Evolutionary conservation across 2,113 vertebrate species (phyloP), one percentile per base, ranked within the genome.

Genomic region (Butorides virescens): DNA sequence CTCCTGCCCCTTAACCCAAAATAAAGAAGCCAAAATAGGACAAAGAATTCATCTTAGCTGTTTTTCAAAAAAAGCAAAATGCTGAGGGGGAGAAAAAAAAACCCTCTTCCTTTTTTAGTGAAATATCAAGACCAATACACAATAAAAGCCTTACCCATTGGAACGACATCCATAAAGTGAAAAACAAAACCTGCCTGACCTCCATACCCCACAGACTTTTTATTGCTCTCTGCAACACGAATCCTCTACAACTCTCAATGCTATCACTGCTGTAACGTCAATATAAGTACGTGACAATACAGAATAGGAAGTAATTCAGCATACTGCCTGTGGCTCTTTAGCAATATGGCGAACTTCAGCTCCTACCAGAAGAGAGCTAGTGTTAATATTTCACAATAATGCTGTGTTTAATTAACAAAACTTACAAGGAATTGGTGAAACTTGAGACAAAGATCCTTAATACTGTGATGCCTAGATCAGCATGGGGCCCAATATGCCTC

Each of bases 401-500:
- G 1, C 15, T 2, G 49, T 2, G 34, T 30, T 13, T 44, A 36
- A 73, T 34, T 3, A 36, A 19, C 36, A 49, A 32, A 90, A 82
- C 2, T 18, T 2, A 27, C 4, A 65, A 30, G 79, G 18, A 56
- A 53, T 5, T 25, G 61, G 39, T 7, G 36, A 53, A 89, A 44
- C 34, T 58, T 17, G 7, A 84, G n/a, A 36, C 30, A 25, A n/a
- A 62, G 30, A 21, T 2, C 52, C 42, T 2, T 0, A 66, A 26
- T 1, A 1, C 15, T 5, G 21, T 0, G 18, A 77, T 15, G 27
- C 3, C 32, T n/a, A 25, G 5, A 61, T 7, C 11, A 25, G 67
- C 34, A 6, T 1, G 8, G 6, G 15, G 32, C 37, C 3, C 44
- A 1, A 0, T 8, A n/a, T 1, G 26, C 4, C 20, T 20, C 49